Evolutionary conservation across 2,797 vertebrate genomes (phyloP).

Genomic region (Anguilla megastoma): DNA sequence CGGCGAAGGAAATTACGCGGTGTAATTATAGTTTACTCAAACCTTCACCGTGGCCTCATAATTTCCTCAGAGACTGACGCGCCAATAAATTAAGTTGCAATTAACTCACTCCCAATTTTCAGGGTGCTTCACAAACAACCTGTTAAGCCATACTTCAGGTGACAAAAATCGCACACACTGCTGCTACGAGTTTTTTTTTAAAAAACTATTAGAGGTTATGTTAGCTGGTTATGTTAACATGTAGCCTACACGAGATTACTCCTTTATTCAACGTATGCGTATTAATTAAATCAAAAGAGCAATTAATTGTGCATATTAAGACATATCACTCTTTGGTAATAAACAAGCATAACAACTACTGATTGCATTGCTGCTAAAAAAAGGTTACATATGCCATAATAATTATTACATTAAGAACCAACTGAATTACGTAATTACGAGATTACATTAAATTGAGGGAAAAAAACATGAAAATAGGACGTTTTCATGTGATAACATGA

Average conservation of each 20-base stretch:
- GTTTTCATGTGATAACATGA: no score
- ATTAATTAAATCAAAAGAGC: neutral
- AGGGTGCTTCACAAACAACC: neutral
- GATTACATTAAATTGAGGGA: no score
- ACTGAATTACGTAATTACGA: no score
- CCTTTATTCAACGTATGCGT: neutral
- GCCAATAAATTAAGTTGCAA: neutral
- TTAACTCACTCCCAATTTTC: neutral
- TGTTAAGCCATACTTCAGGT: neutral
- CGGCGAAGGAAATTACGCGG: neutral
- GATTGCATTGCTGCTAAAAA: no score
- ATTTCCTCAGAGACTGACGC: neutral
- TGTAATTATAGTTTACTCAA: slow-evolving; percentile 20
- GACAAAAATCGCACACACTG: neutral
- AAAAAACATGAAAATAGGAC: no score
- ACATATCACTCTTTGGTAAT: neutral
- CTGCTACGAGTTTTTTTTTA: neutral
- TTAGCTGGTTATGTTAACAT: neutral
- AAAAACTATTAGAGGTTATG: neutral
- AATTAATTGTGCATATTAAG: neutral
- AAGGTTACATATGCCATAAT: no score
- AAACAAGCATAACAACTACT: no score
- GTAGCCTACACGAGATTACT: neutral
- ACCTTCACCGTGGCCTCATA: neutral
- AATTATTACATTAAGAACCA: no score